phyloP scores from a whole-genome alignment of 2,113 vertebrate genomes.

The Nannospalax galili region DNA sequence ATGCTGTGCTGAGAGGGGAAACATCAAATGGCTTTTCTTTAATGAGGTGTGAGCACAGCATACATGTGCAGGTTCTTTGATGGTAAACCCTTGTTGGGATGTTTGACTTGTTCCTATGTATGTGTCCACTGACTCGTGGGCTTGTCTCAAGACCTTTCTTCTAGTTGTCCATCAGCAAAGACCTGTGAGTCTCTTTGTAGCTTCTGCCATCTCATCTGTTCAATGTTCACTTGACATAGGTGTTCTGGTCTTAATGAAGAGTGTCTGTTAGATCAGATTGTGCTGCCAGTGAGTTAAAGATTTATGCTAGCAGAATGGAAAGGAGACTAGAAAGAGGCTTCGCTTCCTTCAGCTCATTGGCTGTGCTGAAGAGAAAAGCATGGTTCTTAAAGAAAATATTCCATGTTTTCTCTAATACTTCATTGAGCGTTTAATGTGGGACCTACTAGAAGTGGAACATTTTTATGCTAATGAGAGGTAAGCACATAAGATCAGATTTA shows the following conservation, averaged over 20 bases:
- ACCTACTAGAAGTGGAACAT: conserved; percentile 19
- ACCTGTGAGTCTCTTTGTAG: neutral
- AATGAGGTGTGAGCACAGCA: conserved; percentile 83
- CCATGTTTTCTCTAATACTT: conserved; percentile 70
- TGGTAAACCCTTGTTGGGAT: conserved; percentile 85
- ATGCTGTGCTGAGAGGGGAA: conserved; percentile 80
- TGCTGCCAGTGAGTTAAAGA: neutral
- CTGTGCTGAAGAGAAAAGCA: conserved; percentile 50
- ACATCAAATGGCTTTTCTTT: conserved; percentile 81
- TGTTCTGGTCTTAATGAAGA: conserved; percentile 56
- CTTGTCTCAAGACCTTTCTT: conserved; percentile 64
- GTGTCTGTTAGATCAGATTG: conserved; percentile 31
- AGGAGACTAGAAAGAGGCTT: neutral
- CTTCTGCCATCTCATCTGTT: conserved; percentile 68
- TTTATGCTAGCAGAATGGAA: neutral
- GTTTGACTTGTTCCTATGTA: conserved; percentile 80
- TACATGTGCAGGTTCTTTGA: conserved; percentile 84
- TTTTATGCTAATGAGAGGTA: conserved; percentile 54
- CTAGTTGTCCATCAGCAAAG: conserved; percentile 53
- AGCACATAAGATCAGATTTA: conserved; percentile 48
- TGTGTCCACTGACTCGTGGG: conserved; percentile 66
- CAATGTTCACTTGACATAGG: conserved; percentile 54
- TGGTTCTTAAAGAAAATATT: conserved; percentile 60
- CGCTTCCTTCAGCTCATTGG: conserved; percentile 23
- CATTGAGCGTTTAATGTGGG: conserved; percentile 58